Base-by-base conservation (phyloP, 2,888 invertebrate genomes). In the Thecocarcelia acutangulata region DNA sequence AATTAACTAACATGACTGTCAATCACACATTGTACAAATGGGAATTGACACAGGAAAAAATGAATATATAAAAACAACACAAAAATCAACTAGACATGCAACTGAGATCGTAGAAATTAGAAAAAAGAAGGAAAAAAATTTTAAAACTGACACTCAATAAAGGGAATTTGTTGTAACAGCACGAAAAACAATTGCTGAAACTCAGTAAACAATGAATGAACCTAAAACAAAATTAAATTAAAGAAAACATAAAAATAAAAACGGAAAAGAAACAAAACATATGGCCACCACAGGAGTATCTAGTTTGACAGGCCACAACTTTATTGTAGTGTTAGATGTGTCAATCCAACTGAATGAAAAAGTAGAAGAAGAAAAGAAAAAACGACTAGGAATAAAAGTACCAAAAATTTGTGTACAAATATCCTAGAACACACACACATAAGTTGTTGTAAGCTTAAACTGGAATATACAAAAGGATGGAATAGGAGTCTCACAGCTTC, bases 21-120 rank as follows among this genome's bases (percentile, higher is more conserved):
- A 82, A 77, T 82, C 77, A 69, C 77, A 82, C 50, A 59, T 64
- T 56, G 58, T 64, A n/a, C 77, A 77, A 82, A 82, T 74, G 64
- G 74, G 73, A 77, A 77, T 82, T 77, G 81, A 74, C 77, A 70
- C 52, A 46, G 69, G 46, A 21, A 73, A 52, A 46, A 46, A 59
- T 24, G n/a, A 56, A 17, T 11, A n/a, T 5, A 37, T 28, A 17
- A 50, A n/a, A 50, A 50, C 17, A 24, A 44, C 3, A 21, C 3
- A 33, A 9, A 15, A 24, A 24, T 24, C 24, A 2, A 21, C 13
- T 21, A 19, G 11, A 63, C 64, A 61, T 72, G 44, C 54, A 69
- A 80, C 46, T 63, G 42, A 73, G 59, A 19, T 48, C 63, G 46
- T 69, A 48, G 50, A 21, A 80, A 48, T 63, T 61, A 68, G 74